Base-by-base conservation (phyloP, 2,888 invertebrate genomes). In the Chalcosyrphus nemorum region DNA sequence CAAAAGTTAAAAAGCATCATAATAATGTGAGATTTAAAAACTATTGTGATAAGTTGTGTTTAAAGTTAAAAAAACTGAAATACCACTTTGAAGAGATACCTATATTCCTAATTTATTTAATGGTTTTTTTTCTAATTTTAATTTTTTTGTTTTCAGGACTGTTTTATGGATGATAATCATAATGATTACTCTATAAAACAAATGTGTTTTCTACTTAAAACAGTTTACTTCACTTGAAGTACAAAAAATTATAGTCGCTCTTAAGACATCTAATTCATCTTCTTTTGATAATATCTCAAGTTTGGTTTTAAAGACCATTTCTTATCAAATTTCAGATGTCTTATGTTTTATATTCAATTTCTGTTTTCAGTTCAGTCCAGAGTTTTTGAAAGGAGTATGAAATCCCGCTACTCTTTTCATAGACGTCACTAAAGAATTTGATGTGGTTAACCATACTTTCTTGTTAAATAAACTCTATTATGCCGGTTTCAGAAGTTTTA, bases 301-400 rank as follows among this genome's bases (percentile, higher is more conserved):
- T 4, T 24, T 4, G 2, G 24, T 24, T 4, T 24, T 29, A 7
- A 29, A 29, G 7, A 4, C 4, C 4, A 29, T 29, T 29, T 29
- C 29, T 29, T 29, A 6, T 29, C 5, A 29, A 4, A 29, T 29
- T 29, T 4, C 29, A 29, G 29, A 29, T 29, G 29, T 29, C 29
- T 29, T 29, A 7, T 6, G 29, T 7, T 29, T 29, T 4, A 29
- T 29, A 6, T 29, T 29, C 7, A 29, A 29, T 29, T 7, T 29
- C 7, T 6, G 29, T 7, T 4, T 29, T 29, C 29, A 6, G 4
- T 29, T 4, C 7, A 6, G 1, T 29, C 29, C 1, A 74, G 65
- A 11, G n/a, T 63, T 35, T 32, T 74, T 56, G 27, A 27, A 47
- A 50, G 27, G 11, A 47, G 13, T 2, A 47, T 70, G 9, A 35